These are phyloP conservation scores for Potamilus streckersoni DNA, from an alignment of 1,140 invertebrate genomes.

Conservation along the genomic window DNA sequence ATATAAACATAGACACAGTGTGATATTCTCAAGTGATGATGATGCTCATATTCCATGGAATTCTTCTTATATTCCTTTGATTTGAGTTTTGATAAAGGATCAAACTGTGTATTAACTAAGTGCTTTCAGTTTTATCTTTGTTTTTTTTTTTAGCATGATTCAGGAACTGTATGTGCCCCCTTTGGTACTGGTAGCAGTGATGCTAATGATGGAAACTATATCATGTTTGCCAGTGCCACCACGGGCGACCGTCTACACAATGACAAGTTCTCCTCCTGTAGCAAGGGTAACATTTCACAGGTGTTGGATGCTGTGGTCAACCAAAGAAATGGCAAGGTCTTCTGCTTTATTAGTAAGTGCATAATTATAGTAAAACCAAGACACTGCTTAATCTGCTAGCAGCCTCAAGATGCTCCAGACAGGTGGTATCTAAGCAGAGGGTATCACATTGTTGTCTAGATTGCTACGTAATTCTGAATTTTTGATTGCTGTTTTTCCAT, in stretches of 20 bases:
- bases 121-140: constrained; percentile 6
- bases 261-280: constrained; percentile 70
- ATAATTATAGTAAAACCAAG: background rate
- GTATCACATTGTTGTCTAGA: too few species aligned
- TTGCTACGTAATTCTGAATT: too few species aligned
- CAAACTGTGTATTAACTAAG: too few species aligned
- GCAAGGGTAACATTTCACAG: constrained; percentile 90
- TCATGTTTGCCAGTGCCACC: constrained; percentile 72
- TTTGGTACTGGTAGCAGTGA: constrained; percentile 81
- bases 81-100: too few species aligned
- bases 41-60: too few species aligned
- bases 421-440: too few species aligned
- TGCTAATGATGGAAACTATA: constrained; percentile 92
- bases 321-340: constrained; percentile 86
- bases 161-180: constrained; percentile 79
- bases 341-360: constrained; percentile 85
- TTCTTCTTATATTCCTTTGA: too few species aligned
- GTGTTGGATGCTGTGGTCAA: constrained; percentile 73
- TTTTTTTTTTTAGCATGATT: constrained; percentile 84
- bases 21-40: too few species aligned
- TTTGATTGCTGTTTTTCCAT: too few species aligned
- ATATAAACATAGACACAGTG: too few species aligned
- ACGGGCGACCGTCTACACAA: constrained; percentile 65
- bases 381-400: too few species aligned
- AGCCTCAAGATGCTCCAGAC: too few species aligned